Conservation (phyloP, 2,888 invertebrate genomes). For the Laspeyria flexula region DNA sequence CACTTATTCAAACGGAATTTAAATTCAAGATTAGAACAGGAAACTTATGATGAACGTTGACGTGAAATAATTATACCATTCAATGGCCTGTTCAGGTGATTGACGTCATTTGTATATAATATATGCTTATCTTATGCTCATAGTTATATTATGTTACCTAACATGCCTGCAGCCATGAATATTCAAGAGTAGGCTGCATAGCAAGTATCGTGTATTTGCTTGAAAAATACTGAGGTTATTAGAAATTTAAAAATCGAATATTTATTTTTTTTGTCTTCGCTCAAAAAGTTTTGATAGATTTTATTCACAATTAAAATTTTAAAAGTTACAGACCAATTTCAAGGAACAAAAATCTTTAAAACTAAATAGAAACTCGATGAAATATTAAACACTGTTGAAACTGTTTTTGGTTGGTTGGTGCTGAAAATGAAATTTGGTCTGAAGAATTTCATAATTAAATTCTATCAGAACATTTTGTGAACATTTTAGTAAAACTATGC, state of each 20-base stretch:
- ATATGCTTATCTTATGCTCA: not conserved
- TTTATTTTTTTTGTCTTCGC: too few relatives aligned
- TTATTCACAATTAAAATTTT: too few relatives aligned
- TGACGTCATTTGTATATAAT: constrained; percentile 5
- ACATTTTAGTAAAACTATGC: constrained; percentile 23
- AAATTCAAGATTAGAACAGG: constrained; percentile 24
- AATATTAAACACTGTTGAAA: not conserved
- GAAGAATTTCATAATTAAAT: constrained; percentile 30
- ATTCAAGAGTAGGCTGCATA: too few relatives aligned
- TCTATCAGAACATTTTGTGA: constrained; percentile 17
- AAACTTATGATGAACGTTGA: constrained; percentile 31
- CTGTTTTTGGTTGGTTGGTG: not conserved
- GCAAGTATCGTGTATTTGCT: too few relatives aligned
- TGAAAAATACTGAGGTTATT: too few relatives aligned
- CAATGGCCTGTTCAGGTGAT: constrained; percentile 12
- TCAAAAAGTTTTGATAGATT: too few relatives aligned
- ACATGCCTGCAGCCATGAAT: too few relatives aligned
- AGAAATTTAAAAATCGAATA: too few relatives aligned
- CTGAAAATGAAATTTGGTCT: constrained; percentile 17
- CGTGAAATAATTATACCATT: constrained; percentile 24
- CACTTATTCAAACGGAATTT: constrained; percentile 5
- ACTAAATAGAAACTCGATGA: not conserved
- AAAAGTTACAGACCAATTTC: too few relatives aligned
- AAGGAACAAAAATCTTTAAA: not conserved
- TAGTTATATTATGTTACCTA: too few relatives aligned